phyloP scores from a whole-genome alignment of 2,797 vertebrate genomes.

The Salarias fasciatus region DNA sequence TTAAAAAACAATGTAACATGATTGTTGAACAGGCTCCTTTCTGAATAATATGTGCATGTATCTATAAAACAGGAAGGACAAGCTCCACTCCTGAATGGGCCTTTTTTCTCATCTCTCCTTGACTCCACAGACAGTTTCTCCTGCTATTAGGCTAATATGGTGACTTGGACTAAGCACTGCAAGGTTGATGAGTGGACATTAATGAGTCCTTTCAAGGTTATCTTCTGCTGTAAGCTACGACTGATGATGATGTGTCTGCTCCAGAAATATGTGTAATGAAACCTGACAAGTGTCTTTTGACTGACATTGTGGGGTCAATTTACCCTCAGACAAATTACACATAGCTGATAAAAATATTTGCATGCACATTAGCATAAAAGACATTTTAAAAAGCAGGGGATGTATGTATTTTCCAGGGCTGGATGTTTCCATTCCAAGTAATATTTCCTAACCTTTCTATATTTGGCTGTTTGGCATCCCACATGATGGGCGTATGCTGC shows the following conservation, averaged over 20 bases:
- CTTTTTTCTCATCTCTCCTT: slow-evolving; percentile 3
- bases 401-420: not conserved
- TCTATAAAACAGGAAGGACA: slow-evolving; percentile 4
- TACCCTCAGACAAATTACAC: slow-evolving; percentile 70
- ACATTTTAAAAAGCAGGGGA: not conserved
- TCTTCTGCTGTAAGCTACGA: slow-evolving; percentile 71
- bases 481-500: not conserved
- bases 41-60: no score
- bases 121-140: slow-evolving; percentile 14
- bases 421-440: not conserved
- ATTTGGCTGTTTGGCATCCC: not conserved
- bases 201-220: slow-evolving; percentile 79
- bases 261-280: slow-evolving; percentile 71
- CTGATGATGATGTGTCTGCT: slow-evolving; percentile 60
- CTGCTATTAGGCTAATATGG: slow-evolving; percentile 21
- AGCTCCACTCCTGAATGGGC: not conserved
- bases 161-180: slow-evolving; percentile 47
- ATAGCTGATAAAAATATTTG: slow-evolving; percentile 47
- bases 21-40: no score
- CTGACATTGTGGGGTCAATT: slow-evolving; percentile 74
- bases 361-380: slow-evolving; percentile 6
- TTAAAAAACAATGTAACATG: no score
- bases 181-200: slow-evolving; percentile 76
- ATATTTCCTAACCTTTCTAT: not conserved
- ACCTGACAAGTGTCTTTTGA: slow-evolving; percentile 80